Percentiles rank a stretch among this genome's conserved stretches.
These are phyloP conservation scores for Kradibia gibbosae DNA, from an alignment of 1,140 invertebrate genomes.

Conservation along the genomic window DNA sequence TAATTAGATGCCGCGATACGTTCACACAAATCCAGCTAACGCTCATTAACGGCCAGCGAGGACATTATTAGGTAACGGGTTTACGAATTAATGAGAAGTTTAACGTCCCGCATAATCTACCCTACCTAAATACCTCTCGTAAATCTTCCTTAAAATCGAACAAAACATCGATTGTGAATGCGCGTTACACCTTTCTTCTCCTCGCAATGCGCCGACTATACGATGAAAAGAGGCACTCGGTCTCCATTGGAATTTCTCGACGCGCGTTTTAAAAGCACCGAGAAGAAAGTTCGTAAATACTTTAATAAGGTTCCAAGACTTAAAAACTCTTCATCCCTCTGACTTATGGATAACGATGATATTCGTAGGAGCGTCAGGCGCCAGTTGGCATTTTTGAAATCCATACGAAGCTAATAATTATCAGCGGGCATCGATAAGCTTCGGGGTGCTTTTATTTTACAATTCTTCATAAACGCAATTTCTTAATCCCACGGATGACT, in stretches of 20 bases:
- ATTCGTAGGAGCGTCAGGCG: not conserved
- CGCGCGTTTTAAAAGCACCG: not conserved
- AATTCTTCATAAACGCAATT: not conserved
- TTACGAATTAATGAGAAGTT: constrained; percentile 34
- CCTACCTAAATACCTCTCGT: constrained; percentile 51
- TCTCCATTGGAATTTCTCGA: not conserved
- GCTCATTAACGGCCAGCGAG: constrained; percentile 15
- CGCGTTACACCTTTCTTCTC: constrained; percentile 23
- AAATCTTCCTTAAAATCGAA: constrained; percentile 51
- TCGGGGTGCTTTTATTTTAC: not conserved
- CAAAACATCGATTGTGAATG: constrained; percentile 52
- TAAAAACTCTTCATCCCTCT: not conserved
- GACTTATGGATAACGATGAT: not conserved
- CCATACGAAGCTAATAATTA: not conserved
- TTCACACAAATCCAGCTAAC: constrained; percentile 21
- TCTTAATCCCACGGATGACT: no score
- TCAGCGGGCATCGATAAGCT: not conserved
- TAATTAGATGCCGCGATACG: not conserved
- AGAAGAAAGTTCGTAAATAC: not conserved
- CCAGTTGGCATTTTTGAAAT: not conserved
- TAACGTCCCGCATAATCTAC: not conserved
- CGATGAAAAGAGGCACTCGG: not conserved
- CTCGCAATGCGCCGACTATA: not conserved
- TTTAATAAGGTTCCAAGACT: not conserved
- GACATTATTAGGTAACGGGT: constrained; percentile 26